These are phyloP conservation scores for Gavialis gangeticus DNA, from an alignment of 2,113 vertebrate genomes.

Conservation along the genomic window DNA sequence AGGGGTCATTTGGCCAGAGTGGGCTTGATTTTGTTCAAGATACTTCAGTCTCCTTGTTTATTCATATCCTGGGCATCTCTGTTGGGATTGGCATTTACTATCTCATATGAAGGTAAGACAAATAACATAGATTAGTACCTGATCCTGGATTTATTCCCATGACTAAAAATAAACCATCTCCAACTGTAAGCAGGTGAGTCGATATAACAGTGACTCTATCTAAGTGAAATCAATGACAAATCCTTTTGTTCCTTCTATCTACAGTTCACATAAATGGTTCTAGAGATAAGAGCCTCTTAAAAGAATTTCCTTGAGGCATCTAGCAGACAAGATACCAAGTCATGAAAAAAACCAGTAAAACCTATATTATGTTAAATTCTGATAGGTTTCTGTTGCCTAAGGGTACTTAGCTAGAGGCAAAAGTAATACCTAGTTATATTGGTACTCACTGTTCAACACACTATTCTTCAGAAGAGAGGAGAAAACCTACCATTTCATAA, in stretches of 20 bases:
- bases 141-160: not conserved
- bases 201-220: not conserved
- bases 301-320: conserved; percentile 25
- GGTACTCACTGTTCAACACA: not conserved
- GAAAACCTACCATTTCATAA: not conserved
- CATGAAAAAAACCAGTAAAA: conserved; percentile 18
- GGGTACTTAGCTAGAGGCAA: not conserved
- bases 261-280: not conserved
- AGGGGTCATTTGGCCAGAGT: not conserved
- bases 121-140: not conserved
- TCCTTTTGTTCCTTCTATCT: not conserved
- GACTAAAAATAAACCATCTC: not conserved
- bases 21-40: not conserved
- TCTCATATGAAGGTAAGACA: not conserved
- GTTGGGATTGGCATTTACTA: not conserved
- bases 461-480: not conserved
- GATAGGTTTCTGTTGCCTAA: not conserved
- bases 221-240: not conserved
- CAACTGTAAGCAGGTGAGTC: not conserved
- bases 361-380: not conserved
- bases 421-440: not conserved
- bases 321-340: not conserved
- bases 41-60: not conserved
- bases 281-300: not conserved
- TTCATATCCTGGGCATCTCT: not conserved